Evolutionary conservation across 2,797 vertebrate genomes (phyloP).

Genomic region (Carapus acus): DNA sequence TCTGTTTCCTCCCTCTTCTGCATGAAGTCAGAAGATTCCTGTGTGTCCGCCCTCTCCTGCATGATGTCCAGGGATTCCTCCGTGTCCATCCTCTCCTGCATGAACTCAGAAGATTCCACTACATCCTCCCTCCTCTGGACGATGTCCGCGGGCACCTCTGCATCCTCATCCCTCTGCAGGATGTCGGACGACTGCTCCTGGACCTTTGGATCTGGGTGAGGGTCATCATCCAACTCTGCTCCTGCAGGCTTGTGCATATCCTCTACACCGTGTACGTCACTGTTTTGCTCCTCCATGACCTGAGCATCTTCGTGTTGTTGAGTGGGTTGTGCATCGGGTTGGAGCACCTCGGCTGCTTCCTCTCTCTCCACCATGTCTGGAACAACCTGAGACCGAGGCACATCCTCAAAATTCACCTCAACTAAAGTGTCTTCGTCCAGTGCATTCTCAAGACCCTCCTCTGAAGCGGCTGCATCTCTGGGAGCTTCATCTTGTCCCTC

Average conservation of each 20-base stretch:
- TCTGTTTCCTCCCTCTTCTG: no score
- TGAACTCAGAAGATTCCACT: slow-evolving; percentile 17
- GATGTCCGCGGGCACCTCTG: slow-evolving; percentile 16
- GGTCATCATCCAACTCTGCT: slow-evolving; percentile 23
- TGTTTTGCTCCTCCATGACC: slow-evolving; percentile 11
- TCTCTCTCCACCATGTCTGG: slow-evolving; percentile 28
- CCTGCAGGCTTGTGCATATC: slow-evolving; percentile 21
- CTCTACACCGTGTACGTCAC: slow-evolving; percentile 17
- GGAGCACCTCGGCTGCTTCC: slow-evolving; percentile 10
- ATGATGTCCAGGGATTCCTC: slow-evolving; percentile 28
- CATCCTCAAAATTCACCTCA: slow-evolving; percentile 58
- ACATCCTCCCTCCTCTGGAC: slow-evolving; percentile 14
- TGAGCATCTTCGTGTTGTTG: slow-evolving; percentile 19
- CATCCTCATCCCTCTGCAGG: not conserved
- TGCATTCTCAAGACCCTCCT: slow-evolving; percentile 25
- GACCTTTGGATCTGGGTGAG: no score
- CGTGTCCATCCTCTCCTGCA: slow-evolving; percentile 21
- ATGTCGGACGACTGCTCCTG: slow-evolving; percentile 1
- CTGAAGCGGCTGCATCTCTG: slow-evolving; percentile 3
- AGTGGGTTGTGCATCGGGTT: slow-evolving; percentile 24
- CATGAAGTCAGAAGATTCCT: slow-evolving; percentile 19
- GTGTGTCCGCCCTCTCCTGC: slow-evolving; percentile 4
- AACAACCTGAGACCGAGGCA: slow-evolving; percentile 42
- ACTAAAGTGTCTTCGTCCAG: slow-evolving; percentile 47
- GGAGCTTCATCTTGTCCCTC: slow-evolving; percentile 19